phyloP scores from a whole-genome alignment of 2,113 vertebrate species.

The Stegastes partitus region DNA sequence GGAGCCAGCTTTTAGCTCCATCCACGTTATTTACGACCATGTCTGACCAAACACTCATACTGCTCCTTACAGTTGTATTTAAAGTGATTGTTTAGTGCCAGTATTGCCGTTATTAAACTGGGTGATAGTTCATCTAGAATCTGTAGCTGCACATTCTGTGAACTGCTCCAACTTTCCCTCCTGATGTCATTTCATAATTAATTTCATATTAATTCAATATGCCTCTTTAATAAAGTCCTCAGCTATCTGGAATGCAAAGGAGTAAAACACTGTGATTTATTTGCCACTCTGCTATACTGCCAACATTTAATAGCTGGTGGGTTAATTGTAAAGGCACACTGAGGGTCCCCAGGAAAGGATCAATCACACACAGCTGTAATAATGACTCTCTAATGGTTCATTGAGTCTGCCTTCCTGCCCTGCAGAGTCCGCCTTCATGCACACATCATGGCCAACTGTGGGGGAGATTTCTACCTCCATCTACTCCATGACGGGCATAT shows the following conservation, averaged over 20 bases:
- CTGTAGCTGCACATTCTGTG: neutral
- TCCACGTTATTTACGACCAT: too few species aligned
- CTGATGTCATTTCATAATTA: conserved; percentile 34
- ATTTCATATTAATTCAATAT: conserved; percentile 60
- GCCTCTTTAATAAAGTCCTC: conserved; percentile 63
- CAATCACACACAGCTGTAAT: conserved; percentile 78
- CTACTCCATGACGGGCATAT: conserved; percentile 67
- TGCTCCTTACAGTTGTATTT: too few species aligned
- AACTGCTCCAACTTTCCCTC: neutral
- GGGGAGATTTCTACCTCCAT: conserved; percentile 68
- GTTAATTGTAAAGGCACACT: conserved; percentile 81
- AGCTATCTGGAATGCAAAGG: conserved; percentile 35
- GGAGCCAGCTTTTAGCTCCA: too few species aligned
- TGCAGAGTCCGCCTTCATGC: conserved; percentile 71
- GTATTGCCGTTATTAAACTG: neutral
- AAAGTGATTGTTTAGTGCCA: too few species aligned
- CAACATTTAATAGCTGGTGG: conserved; percentile 76
- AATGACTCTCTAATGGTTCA: conserved; percentile 81
- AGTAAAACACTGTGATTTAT: conserved; percentile 75
- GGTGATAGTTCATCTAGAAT: neutral
- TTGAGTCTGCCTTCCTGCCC: conserved; percentile 61
- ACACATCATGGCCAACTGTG: conserved; percentile 62
- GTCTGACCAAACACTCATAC: too few species aligned
- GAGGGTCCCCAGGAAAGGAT: conserved; percentile 70
- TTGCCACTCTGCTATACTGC: conserved; percentile 44